Evolutionary conservation across 1,140 invertebrate genomes (phyloP), one percentile per base, ranked within the genome.

Genomic region (Leptonema lineaticorne): DNA sequence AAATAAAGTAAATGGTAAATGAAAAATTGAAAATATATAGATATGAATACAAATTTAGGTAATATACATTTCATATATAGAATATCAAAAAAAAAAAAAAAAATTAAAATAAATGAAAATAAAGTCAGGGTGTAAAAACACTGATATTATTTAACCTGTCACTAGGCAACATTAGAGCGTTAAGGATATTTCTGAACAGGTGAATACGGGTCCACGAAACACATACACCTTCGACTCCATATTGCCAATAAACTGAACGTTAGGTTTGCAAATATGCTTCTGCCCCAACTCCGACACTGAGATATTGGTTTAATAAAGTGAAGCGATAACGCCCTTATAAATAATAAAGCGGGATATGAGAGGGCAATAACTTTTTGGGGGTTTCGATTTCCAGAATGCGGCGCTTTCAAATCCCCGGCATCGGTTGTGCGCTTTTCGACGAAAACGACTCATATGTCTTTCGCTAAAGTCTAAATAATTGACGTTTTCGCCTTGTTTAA

Each of bases 241-340:
- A 71, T 71, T 71, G 70, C 41, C 70, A 71, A 71, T 71, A 71
- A 71, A 71, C 63, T 27, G 63, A 63, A 63, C 67, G 63, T 65
- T 56, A 63, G 45, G 70, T 63, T 71, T 71, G 70, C 70, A 71
- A 71, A 71, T 69, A 71, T 33, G 60, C 65, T 26, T 27, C 53
- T 56, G 26, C 66, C 30, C 18, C 46, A 18, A 50, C 62, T 26
- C 48, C 63, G 69, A 48, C 63, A 60, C 66, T 72, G 70, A 72
- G 64, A 72, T 72, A 72, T 72, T 63, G 68, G 70, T 72, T 72
- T 72, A 72, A 72, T 72, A 72, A 72, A 72, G 70, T 22, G 69
- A 68, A 67, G 65, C 63, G 63, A 67, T 72, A 71, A 71, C 41
- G 63, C 37, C 27, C 41, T 30, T 66, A 69, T 71, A 71, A 71